Evolutionary conservation across 2,797 vertebrate genomes (phyloP).

Genomic region (Thamnophis elegans): DNA sequence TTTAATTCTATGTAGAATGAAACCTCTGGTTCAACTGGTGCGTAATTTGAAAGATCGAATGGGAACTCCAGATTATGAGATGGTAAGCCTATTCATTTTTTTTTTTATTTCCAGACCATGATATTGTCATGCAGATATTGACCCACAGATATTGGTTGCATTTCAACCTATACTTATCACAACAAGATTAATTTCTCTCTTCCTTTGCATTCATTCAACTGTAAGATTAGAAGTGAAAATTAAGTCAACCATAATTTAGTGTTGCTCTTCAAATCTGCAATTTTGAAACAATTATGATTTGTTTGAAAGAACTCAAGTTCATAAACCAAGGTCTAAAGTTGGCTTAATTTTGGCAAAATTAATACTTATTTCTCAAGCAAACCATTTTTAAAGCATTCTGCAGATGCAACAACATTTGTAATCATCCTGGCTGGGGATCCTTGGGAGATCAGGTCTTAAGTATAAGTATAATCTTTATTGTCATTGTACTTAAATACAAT

Average conservation of each 20-base stretch:
- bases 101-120: neutral
- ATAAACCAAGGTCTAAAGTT: neutral
- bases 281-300: neutral
- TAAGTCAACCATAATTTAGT: neutral
- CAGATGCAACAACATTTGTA: neutral
- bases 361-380: neutral
- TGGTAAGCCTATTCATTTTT: constrained; percentile 74
- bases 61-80: constrained; percentile 89
- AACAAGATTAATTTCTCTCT: neutral
- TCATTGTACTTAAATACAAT: no score
- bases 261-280: neutral
- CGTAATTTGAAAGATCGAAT: constrained; percentile 84
- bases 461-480: no score
- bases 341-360: neutral
- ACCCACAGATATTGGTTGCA: neutral
- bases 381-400: neutral
- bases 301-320: neutral
- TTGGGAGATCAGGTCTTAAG: neutral
- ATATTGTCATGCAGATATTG: neutral
- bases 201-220: neutral
- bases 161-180: neutral
- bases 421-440: neutral
- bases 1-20: constrained; percentile 77
- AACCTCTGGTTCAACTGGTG: constrained; percentile 79
- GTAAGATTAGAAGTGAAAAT: neutral